Base-by-base conservation (phyloP, 2,888 invertebrate genomes). In the Subacronicta megacephala region DNA sequence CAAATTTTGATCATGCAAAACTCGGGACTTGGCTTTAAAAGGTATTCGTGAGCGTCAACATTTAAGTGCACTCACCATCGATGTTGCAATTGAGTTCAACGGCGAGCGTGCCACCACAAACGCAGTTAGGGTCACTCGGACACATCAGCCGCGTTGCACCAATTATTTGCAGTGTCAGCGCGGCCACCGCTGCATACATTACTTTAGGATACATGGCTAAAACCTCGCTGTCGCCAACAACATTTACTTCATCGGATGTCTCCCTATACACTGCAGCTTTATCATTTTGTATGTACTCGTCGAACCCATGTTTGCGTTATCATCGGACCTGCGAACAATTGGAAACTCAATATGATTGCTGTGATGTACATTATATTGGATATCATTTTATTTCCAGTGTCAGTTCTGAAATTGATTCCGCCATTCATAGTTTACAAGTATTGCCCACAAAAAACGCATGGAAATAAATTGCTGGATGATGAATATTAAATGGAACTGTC, bases 41-140 rank as follows among this genome's bases (percentile, higher is more conserved):
- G 67, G 55, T 59, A 78, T 80, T 69, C 61, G 72, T 50, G 52
- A 58, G 50, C 52, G 66, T 74, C 58, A 74, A 72, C 56, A 68
- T 79, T 79, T 73, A 78, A 88, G 83, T 82, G 86, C 82, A 90
- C 93, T 92, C 82, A 93, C 93, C 93, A 77, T 92, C 91, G 81
- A 93, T 89, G 83, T 90, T 89, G 83, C 93, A 94, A 89, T 92
- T 87, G 82, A 93, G 88, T 88, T 93, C 93, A 63, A 92, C 78
- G 49, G 91, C 87, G 77, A 93, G 82, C 79, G 90, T 89, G 81
- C 92, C 92, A 70, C 90, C 90, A 73, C 94, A 93, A 90, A 90
- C 85, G 86, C 93, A 94, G 90, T 93, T 92, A 85, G 92, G 90
- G 84, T 92, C 88, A 84, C 82, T 88, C 67, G 92, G 94, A 78